Evolutionary conservation across 2,797 vertebrate species (phyloP).

Genomic region (Platalea minor): DNA sequence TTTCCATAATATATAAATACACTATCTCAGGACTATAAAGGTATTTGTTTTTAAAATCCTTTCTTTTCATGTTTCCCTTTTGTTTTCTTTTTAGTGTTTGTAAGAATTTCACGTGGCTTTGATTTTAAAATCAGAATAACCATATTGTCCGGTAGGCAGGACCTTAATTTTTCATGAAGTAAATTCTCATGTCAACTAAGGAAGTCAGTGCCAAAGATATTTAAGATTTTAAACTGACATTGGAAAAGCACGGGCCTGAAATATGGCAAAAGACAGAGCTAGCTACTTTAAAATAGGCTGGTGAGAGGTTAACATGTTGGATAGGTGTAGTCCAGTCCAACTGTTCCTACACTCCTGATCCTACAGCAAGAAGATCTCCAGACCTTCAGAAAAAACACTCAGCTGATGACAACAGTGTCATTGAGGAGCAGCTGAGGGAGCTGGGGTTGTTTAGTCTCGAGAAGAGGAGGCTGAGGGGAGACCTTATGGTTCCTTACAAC

Average conservation of each 20-base stretch:
- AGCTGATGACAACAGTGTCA: background rate
- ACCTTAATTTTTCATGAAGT: background rate
- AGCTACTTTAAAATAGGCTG: background rate
- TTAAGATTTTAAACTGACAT: background rate
- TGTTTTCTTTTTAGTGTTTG: background rate
- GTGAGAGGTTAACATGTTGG: background rate
- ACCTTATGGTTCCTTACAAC: no score
- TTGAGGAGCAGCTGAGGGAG: background rate
- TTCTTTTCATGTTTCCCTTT: background rate
- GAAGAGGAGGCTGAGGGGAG: no score
- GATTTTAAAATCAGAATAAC: background rate
- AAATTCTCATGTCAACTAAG: background rate
- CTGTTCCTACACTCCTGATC: background rate
- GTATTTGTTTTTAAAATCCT: background rate
- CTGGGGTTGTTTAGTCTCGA: no score
- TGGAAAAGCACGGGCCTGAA: background rate
- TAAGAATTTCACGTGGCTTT: fast-evolving
- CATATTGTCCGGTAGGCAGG: background rate
- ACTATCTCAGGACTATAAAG: background rate
- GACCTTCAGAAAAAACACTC: background rate
- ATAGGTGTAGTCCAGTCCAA: background rate
- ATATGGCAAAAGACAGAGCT: background rate
- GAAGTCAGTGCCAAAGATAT: background rate
- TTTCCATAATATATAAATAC: background rate
- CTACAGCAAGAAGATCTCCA: background rate